phyloP scores from a whole-genome alignment of 2,797 vertebrate genomes.

The Clarias fuscus region DNA sequence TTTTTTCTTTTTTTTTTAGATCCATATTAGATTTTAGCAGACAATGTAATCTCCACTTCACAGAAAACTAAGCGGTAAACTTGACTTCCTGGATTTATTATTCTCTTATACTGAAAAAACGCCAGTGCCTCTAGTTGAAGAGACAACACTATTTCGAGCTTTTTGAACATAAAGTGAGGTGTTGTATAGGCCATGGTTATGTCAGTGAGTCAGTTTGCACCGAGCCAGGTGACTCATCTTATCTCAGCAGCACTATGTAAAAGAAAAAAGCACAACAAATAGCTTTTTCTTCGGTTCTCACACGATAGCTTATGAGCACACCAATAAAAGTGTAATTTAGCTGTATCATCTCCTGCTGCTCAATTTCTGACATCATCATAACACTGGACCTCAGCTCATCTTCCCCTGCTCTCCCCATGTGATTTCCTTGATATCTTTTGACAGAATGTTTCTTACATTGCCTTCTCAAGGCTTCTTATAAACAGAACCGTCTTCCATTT shows the following conservation, averaged over 20 bases:
- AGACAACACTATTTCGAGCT: neutral
- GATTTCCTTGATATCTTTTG: neutral
- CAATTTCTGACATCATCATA: conserved; percentile 12
- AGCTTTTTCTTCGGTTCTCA: neutral
- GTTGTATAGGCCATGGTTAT: neutral
- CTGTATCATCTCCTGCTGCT: neutral
- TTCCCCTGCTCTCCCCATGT: neutral
- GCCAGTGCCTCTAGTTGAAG: neutral
- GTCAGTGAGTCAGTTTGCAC: conserved; percentile 16
- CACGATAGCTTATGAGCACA: neutral
- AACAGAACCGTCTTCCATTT: conserved; percentile 1
- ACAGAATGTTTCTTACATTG: conserved; percentile 8
- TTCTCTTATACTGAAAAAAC: neutral
- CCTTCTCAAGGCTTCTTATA: conserved; percentile 7
- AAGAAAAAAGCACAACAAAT: conserved; percentile 12
- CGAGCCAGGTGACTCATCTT: conserved; percentile 25
- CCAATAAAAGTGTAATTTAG: neutral
- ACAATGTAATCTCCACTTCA: neutral
- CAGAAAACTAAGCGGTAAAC: neutral
- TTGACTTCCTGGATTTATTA: neutral
- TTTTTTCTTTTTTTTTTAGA: neutral
- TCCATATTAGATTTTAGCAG: neutral
- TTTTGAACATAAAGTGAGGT: neutral
- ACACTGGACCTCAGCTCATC: conserved; percentile 9
- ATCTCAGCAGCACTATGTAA: conserved; percentile 10